A percentile compares a stretch with the other conserved stretches of the same genome.
phyloP scores from a whole-genome alignment of 2,888 invertebrate species.

The Pyrochroa serraticornis region DNA sequence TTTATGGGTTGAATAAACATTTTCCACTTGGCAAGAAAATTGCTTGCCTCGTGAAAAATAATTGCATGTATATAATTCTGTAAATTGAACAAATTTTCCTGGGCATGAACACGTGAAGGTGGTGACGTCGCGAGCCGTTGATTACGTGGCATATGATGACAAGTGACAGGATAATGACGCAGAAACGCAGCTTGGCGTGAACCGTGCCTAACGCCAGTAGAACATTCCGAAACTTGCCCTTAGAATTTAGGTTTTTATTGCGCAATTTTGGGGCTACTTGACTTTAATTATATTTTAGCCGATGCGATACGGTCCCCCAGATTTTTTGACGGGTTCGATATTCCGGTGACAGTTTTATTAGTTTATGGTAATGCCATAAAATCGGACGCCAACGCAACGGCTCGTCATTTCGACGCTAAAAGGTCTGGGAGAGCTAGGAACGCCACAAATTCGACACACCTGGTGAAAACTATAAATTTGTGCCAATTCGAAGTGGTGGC shows the following conservation, averaged over 20 bases:
- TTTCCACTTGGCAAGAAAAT: constrained; percentile 11
- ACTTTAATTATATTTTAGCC: neutral
- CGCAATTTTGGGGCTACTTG: neutral
- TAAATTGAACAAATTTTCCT: constrained; percentile 28
- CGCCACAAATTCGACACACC: too few species aligned
- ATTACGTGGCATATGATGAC: constrained; percentile 32
- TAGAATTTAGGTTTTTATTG: constrained; percentile 2
- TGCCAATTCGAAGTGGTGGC: too few species aligned
- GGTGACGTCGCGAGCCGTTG: constrained; percentile 27
- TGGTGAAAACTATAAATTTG: too few species aligned
- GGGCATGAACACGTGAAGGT: constrained; percentile 28
- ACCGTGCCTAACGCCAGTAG: constrained; percentile 2
- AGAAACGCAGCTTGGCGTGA: constrained; percentile 20
- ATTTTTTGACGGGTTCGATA: too few species aligned
- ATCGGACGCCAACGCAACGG: neutral
- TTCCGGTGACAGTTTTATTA: neutral
- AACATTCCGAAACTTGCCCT: constrained; percentile 1
- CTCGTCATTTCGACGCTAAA: neutral
- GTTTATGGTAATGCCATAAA: neutral
- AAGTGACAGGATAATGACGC: constrained; percentile 37
- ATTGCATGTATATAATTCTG: constrained; percentile 20
- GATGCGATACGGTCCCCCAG: neutral
- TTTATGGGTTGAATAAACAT: neutral
- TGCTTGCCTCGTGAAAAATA: constrained; percentile 25
- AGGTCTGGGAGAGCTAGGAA: neutral